These are phyloP conservation scores for Crenichthys baileyi DNA, from an alignment of 2,797 vertebrate species.

Conservation along the genomic window DNA sequence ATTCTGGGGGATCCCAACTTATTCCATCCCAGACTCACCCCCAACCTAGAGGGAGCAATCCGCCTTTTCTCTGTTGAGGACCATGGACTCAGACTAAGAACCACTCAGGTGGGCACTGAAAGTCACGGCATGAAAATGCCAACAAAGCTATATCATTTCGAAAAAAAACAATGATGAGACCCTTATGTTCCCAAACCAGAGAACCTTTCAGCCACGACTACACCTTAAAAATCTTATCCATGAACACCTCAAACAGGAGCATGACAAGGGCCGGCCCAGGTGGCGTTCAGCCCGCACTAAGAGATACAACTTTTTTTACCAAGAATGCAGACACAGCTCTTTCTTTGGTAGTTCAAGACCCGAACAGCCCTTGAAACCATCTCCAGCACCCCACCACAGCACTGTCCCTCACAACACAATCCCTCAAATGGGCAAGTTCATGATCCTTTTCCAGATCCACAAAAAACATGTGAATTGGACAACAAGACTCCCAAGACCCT, in stretches of 20 bases:
- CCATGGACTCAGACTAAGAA: neutral
- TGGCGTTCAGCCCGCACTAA: neutral
- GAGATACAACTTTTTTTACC: neutral
- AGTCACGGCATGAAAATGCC: neutral
- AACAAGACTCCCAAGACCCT: neutral
- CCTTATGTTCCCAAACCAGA: neutral
- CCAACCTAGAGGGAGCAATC: neutral
- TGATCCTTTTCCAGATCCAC: neutral
- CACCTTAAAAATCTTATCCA: neutral
- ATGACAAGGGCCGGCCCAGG: neutral
- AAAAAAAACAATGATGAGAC: neutral
- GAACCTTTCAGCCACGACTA: neutral
- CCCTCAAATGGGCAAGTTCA: neutral
- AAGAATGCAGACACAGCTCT: neutral
- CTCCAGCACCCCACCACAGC: no score
- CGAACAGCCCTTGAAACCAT: no score
- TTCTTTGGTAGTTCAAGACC: neutral
- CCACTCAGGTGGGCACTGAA: neutral
- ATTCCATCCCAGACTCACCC: neutral
- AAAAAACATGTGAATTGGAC: neutral
- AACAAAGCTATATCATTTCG: neutral
- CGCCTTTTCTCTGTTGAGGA: neutral
- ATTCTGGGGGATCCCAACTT: neutral
- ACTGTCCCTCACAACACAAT: neutral
- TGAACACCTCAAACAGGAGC: neutral